Evolutionary conservation across 2,113 vertebrate genomes (phyloP), one percentile per base, ranked within the genome.

Genomic region (Cavia porcellus): DNA sequence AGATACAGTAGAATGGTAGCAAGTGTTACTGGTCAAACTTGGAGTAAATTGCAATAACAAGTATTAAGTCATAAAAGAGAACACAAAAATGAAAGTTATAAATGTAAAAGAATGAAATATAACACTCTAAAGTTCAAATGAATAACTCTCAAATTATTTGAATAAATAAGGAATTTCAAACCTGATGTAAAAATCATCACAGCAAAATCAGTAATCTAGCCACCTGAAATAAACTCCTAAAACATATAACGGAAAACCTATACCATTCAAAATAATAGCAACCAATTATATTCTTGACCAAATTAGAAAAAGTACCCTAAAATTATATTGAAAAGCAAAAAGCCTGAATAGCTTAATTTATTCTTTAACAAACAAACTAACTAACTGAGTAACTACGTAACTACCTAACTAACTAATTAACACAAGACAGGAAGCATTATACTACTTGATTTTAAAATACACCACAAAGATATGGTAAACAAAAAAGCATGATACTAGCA

Each of bases 201-300:
- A 86, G 62, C 62, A 92, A 92, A 95, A 90, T 77, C 6, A 82
- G 88, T 32, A 97, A 72, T 90, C 64, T 90, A 66, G 35, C 7
- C 72, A 93, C 42, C 86, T 64, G 72, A 96, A 85, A 88, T 50
- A 86, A 94, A 50, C 47, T 89, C 84, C n/a, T 92, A 80, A 75
- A 57, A 87, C 50, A 61, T 28, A 3, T 52, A 89, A 59, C 57
- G 42, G 12, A 86, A 97, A 96, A 17, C 17, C 86, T 19, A 68
- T 22, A 89, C 1, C 42, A 85, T 45, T 94, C 1, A 30, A 62
- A 62, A 45, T 42, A 62, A 25, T 22, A 62, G 22, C 22, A 84
- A 62, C 13, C 45, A 38, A 9, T 45, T 42, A 30, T 15, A 64
- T 45, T 62, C 38, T 25, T 84, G 35, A 22, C 3, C 1, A 28